Percentiles rank a stretch among this genome's conserved stretches.
phyloP scores from a whole-genome alignment of 2,113 vertebrate species.

The Emydura subglobosa region DNA sequence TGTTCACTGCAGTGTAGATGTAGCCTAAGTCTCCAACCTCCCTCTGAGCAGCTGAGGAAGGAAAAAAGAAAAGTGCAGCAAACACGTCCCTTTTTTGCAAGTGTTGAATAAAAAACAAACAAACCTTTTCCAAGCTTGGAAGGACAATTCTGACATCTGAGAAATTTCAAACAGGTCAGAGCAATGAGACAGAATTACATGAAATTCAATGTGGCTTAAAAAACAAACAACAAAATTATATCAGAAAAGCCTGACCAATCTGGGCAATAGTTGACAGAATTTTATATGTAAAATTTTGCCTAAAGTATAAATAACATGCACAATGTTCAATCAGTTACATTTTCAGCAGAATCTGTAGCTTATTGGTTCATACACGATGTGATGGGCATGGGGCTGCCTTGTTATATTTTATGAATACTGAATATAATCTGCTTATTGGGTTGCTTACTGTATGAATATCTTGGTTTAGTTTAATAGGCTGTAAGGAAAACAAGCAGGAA shows the following conservation, averaged over 20 bases:
- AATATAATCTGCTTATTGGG: background rate
- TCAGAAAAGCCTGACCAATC: background rate
- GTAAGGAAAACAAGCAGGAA: background rate
- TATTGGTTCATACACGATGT: background rate
- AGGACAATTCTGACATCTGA: background rate
- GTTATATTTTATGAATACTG: background rate
- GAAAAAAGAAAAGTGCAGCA: background rate
- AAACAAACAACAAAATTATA: background rate
- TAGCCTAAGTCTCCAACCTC: background rate
- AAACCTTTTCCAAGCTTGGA: background rate
- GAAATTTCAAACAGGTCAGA: background rate
- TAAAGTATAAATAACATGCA: background rate
- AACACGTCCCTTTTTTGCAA: no score
- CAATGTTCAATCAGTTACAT: background rate
- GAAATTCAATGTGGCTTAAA: background rate
- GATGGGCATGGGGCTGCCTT: background rate
- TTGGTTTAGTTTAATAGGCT: background rate
- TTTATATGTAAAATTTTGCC: background rate
- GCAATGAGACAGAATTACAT: background rate
- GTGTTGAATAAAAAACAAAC: background rate
- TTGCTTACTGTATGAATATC: background rate
- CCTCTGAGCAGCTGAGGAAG: background rate
- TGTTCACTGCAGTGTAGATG: no score
- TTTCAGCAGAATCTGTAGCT: background rate
- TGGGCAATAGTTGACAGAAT: background rate